Evolutionary conservation across 2,797 vertebrate species (phyloP).

Genomic region (Fistularia tabacaria): DNA sequence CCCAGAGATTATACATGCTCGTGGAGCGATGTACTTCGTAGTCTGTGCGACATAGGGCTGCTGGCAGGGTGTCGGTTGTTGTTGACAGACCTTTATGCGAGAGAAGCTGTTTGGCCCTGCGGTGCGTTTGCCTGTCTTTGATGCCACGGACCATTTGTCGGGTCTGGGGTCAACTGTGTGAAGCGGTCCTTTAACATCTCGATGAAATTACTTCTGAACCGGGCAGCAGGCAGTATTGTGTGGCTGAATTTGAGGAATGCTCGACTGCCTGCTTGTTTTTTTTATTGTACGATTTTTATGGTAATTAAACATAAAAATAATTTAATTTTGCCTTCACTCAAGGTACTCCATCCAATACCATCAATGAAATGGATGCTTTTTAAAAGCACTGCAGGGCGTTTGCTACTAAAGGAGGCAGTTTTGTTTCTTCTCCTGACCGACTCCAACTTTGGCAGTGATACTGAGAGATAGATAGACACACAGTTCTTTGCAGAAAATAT

Average conservation of each 20-base stretch:
- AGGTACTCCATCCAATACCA: too few relatives aligned
- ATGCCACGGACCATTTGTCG: conserved; percentile 32
- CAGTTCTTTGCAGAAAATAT: too few relatives aligned
- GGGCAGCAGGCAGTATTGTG: neutral
- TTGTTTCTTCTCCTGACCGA: too few relatives aligned
- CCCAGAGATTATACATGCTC: conserved; percentile 34
- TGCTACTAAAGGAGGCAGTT: too few relatives aligned
- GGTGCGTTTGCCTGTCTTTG: conserved; percentile 52
- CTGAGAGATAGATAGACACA: too few relatives aligned
- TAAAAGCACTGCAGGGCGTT: too few relatives aligned
- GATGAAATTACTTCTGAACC: conserved; percentile 11
- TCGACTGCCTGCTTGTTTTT: too few relatives aligned
- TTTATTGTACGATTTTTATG: too few relatives aligned
- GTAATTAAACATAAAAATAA: too few relatives aligned
- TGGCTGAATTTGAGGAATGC: conserved; percentile 3
- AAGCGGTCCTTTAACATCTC: conserved; percentile 14
- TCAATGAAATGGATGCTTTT: too few relatives aligned
- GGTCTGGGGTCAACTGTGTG: conserved; percentile 29
- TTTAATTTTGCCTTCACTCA: too few relatives aligned
- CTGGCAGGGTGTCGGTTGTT: conserved; percentile 46
- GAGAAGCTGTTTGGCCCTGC: conserved; percentile 37
- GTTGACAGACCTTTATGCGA: conserved; percentile 44
- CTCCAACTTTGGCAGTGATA: too few relatives aligned
- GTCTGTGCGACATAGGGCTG: conserved; percentile 37
- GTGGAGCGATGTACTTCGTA: conserved; percentile 31